Base-by-base conservation (phyloP, 2,888 invertebrate species). In the Luffia ferchaultella region DNA sequence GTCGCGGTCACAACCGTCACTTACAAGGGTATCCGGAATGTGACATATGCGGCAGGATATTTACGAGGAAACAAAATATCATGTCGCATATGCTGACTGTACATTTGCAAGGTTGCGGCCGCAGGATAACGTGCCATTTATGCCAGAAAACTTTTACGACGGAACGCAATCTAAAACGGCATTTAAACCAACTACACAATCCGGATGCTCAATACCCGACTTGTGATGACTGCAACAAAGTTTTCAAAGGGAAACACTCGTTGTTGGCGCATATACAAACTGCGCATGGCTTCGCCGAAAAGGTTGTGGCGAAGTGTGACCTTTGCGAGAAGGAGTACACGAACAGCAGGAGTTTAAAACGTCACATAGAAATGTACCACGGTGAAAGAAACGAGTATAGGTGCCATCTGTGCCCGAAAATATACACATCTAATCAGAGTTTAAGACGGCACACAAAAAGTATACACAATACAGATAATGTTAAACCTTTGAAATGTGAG, bases 21-120 rank as follows among this genome's bases (percentile, higher is more conserved):
- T 58, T 60, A 0, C 67, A 75, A 45, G 62, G 72, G 0, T 67
- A 62, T 5, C 79, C 80, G 0, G 78, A 80, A 55, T 80, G 79
- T 19, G 78, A 79, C 18, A 41, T 75, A 0, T 80, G 79, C 18
- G 78, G 79, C 0, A 56, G 75, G 5, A 68, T 75, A 0, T 79
- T 79, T 41, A 71, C 72, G 0, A 63, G 79, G 50, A 78, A 75
- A 58, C 76, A 76, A 43, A 79, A 76, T n/a, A 70, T 79, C 0
- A 63, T 62, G 1, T 73, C 76, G 0, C 79, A 80, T 18, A 79
- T 80, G 76, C 65, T 71, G 0, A 75, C 75, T 0, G 70, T 73
- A 0, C 79, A 79, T 54, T 53, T 75, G 1, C 73, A 70, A 59
- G 68, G 70, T 0, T 18, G 62, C 0, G 66, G 65, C 0, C 63